Evolutionary conservation across 2,797 vertebrate species (phyloP), one percentile per base, ranked within the genome.

Genomic region (Clarias laeviceps): DNA sequence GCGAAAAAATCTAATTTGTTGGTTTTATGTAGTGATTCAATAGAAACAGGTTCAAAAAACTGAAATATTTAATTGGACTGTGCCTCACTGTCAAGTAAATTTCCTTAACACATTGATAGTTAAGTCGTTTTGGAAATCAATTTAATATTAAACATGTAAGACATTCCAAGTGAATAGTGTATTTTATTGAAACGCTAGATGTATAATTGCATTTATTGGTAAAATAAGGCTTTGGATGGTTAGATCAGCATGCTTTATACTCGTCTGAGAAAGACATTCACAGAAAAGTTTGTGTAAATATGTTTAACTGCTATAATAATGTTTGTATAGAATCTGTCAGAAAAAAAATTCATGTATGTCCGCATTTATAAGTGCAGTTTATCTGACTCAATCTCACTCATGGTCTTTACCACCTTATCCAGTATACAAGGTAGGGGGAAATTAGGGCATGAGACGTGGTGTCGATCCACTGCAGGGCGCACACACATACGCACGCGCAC

Each of bases 1-100:
- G 32, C 17, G 29, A 62, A 61, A 45, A 45, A 62, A 40, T n/a
- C 27, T 32, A 56, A 57, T 76, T 76, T 12, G 8, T 56, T 32
- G 50, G 50, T 56, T 74, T 74, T 74, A 74, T 74, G 72, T 29
- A 7, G 45, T 17, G 50, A 57, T 57, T 76, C 50, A 76, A 76
- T 76, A 57, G 73, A 76, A 57, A 57, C 50, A 20, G 29, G 29
- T 8, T 3, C 3, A 29, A 20, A 29, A 57, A 57, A 20, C 8
- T 32, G 27, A 56, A 76, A 32, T 76, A 56, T 76, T 56, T 8
- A 76, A 29, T 29, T 56, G 27, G 50, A 32, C 50, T 50, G 24
- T n/a, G 18, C 18, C 15, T n/a, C 40, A 73, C 24, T 50, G 20
- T 70, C 34, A 22, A 40, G 69, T 14, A 24, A 50, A 50, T 45